Evolutionary conservation across 2,113 vertebrate genomes (phyloP).

Genomic region (Lonchura striata): DNA sequence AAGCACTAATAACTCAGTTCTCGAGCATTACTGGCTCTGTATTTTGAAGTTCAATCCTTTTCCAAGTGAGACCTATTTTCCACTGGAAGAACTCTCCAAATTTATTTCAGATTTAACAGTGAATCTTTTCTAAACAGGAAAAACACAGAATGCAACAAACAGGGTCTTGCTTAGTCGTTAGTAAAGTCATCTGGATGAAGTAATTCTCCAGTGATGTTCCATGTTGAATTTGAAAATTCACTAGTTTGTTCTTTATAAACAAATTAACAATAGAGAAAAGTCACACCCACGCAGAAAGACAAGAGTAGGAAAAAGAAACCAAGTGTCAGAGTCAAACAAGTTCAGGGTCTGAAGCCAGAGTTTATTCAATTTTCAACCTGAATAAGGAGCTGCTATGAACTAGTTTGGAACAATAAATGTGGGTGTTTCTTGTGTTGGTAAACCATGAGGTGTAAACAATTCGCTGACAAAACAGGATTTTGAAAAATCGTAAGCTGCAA

Average conservation of each 20-base stretch:
- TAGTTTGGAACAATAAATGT: background rate
- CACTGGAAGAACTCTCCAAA: background rate
- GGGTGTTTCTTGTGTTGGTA: background rate
- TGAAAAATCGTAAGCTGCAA: background rate
- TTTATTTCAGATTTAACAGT: background rate
- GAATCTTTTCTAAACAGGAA: background rate
- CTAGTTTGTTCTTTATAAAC: background rate
- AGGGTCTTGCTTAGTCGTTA: background rate
- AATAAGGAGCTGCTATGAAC: background rate
- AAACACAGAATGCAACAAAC: background rate
- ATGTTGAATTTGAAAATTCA: background rate
- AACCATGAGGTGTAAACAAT: background rate
- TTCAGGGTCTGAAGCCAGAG: background rate
- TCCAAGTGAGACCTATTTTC: background rate
- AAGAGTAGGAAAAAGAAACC: background rate
- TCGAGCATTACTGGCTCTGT: background rate
- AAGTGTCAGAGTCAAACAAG: background rate
- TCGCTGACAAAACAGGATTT: background rate
- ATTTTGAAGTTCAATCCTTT: background rate
- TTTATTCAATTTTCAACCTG: background rate
- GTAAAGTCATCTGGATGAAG: background rate
- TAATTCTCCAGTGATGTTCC: background rate
- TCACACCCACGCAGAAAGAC: background rate
- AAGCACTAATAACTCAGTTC: background rate
- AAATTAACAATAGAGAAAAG: background rate